Base-by-base conservation (phyloP, 2,888 invertebrate species). In the Ctena decussata region DNA sequence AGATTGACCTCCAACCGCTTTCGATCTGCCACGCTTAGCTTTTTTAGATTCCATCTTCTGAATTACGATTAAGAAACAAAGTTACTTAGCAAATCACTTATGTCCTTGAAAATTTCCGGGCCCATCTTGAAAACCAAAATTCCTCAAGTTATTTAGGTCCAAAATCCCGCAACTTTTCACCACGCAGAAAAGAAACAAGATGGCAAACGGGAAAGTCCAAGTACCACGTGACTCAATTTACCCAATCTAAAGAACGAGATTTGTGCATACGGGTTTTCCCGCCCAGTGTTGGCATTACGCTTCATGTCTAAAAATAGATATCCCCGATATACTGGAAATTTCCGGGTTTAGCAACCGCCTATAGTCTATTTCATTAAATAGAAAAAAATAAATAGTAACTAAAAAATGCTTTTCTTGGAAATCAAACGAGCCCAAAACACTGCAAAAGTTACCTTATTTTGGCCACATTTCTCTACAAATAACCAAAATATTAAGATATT, bases 121-220 rank as follows among this genome's bases (percentile, higher is more conserved):
- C 76, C 65, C 65, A 46, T 65, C 53, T 27, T 21, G 65, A 77
- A 84, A 84, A 80, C 77, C 71, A 49, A 82, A 74, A 73, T 65
- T 77, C 71, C 75, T 49, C 53, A 60, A 84, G 76, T 80, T 78
- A 82, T 84, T 82, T 77, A 57, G 57, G 69, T 70, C 77, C 69
- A 84, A 88, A 83, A 77, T 82, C 88, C 80, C 78, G 82, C 65
- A 77, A 81, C 79, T 24, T 75, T 53, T 83, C 70, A 72, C 81
- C 80, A 81, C 85, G 81, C 79, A 81, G 1, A 77, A 82, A 44
- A 30, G 83, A 78, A 89, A 87, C 83, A 90, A 92, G 81, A 89
- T 89, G 88, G 90, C 90, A 86, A 89, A 90, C 90, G 90, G 92
- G 92, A 91, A 91, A 91, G 90, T 91, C 92, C 92, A 89, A 79